Base-by-base conservation (phyloP, 2,113 vertebrate species). In the Eubucco bourcierii region DNA sequence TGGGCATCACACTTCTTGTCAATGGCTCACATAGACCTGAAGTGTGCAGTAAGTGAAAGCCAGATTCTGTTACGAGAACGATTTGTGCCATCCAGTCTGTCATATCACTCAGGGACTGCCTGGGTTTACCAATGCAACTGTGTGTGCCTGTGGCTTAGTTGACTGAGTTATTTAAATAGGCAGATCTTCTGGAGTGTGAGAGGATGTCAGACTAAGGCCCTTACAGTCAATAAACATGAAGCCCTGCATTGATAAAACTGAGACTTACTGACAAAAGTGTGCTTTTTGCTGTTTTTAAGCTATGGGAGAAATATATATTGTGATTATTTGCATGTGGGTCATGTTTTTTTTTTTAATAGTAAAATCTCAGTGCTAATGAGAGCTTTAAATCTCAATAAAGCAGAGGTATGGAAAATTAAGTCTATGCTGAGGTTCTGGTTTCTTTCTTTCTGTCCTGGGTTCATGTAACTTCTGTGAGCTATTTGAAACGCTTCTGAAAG, bases 401-500 rank as follows among this genome's bases (percentile, higher is more conserved):
- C 50, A 82, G 41, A n/a, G 75, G 67, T 34, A 55, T 84, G 34
- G 46, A 85, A 91, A 92, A 94, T 46, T n/a, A 80, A 77, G 24
- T 41, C 39, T 60, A 1, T 80, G 6, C 55, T 87, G 72, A 74
- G n/a, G 46, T 94, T 87, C 67, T 80, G 34, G 4, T 79, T 92
- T 88, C 13, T 87, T n/a, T n/a, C 68, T 72, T 46, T 60, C 77
- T 87, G 47, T 93, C 33, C 15, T 78, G 61, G 7, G 8, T 84
- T 8, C 44, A 28, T 67, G 61, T 91, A 33, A 33, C 53, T 88
- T 89, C 5, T 29, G 52, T 67, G 73, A 88, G 47, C 68, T 90
- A 18, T 75, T 93, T 68, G 65, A 91, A 90, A 79, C 65, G 34
- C 18, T 72, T 86, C 80, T 86, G 70, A 68, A 86, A 94, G 70